phyloP scores from a whole-genome alignment of 2,797 vertebrate species.

The Sandelia bainsii region DNA sequence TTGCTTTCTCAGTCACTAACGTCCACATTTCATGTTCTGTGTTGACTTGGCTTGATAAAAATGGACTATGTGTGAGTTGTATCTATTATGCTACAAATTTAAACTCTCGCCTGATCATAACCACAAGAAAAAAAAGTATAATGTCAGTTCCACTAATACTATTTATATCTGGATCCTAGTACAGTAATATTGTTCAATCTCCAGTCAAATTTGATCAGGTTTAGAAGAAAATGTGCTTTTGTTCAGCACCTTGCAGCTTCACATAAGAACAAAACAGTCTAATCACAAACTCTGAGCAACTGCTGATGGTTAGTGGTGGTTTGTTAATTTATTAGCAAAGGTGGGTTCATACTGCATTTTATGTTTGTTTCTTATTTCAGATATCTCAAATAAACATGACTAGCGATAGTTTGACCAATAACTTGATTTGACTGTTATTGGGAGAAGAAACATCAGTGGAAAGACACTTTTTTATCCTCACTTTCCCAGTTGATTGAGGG shows the following conservation, averaged over 20 bases:
- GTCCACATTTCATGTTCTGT: not conserved
- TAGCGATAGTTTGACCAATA: no score
- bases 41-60: not conserved
- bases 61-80: not conserved
- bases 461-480: not conserved
- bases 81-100: not conserved
- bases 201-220: not conserved
- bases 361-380: not conserved
- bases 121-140: not conserved
- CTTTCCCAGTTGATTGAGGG: not conserved
- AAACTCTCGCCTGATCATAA: not conserved
- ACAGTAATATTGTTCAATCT: not conserved
- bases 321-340: not conserved
- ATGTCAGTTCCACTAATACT: no score
- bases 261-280: not conserved
- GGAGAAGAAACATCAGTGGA: not conserved
- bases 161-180: not conserved
- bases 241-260: slow-evolving; percentile 12
- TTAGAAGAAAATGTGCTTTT: slow-evolving; percentile 7
- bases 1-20: slow-evolving; percentile 43
- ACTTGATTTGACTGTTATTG: no score
- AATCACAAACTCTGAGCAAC: no score
- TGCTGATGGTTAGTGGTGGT: no score
- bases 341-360: not conserved
- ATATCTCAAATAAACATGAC: not conserved